phyloP scores from a whole-genome alignment of 2,888 invertebrate species.

The Orthosia incerta region DNA sequence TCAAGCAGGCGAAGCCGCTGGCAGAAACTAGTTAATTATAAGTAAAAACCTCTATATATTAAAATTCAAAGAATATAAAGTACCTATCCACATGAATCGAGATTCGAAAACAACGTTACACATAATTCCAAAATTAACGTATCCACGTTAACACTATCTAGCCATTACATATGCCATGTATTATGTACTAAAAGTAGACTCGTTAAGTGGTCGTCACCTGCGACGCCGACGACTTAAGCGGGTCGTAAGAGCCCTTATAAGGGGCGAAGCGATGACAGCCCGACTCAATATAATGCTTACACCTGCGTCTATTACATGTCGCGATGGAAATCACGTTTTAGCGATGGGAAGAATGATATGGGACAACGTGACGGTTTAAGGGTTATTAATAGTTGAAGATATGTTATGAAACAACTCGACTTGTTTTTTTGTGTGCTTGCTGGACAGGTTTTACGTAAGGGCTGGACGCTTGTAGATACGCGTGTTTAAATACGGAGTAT shows the following conservation, averaged over 20 bases:
- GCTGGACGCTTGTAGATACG: too few relatives aligned
- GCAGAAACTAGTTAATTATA: too few relatives aligned
- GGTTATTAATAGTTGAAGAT: conserved; percentile 45
- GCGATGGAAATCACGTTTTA: conserved; percentile 58
- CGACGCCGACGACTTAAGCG: conserved; percentile 69
- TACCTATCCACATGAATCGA: not conserved
- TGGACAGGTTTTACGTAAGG: conserved; percentile 14
- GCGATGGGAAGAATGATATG: conserved; percentile 47
- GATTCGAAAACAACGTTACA: not conserved
- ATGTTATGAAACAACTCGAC: conserved; percentile 28
- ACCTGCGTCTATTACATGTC: conserved; percentile 66
- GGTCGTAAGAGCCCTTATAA: conserved; percentile 76
- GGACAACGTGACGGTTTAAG: conserved; percentile 37
- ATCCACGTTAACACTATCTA: conserved; percentile 47
- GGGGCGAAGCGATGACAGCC: conserved; percentile 75
- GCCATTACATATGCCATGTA: conserved; percentile 60
- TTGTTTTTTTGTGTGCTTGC: conserved; percentile 13
- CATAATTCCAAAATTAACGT: conserved; percentile 34
- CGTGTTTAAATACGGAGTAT: too few relatives aligned
- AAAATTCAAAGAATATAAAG: not conserved
- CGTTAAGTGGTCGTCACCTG: conserved; percentile 77
- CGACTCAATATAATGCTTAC: conserved; percentile 68
- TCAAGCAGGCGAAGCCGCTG: too few relatives aligned
- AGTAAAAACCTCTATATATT: not conserved
- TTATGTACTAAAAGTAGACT: conserved; percentile 65